These are phyloP conservation scores for Melanotaenia parkinsoni DNA, from an alignment of 2,797 vertebrate genomes.

Conservation along the genomic window DNA sequence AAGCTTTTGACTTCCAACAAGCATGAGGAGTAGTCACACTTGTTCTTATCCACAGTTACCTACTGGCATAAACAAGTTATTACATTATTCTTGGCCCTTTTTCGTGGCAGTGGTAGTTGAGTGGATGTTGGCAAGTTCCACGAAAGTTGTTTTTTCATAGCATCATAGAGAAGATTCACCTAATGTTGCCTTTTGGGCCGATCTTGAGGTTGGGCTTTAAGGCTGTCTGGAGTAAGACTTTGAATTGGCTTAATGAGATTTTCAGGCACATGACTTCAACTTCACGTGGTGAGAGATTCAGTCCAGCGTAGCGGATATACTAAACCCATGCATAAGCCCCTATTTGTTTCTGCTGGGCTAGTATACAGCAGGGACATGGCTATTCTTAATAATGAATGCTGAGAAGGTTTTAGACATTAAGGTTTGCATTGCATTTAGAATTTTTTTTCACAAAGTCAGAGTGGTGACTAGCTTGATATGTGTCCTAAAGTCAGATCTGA, in stretches of 20 bases:
- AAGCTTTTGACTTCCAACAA: slow-evolving; percentile 50
- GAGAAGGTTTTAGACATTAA: slow-evolving; percentile 17
- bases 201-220: slow-evolving; percentile 70
- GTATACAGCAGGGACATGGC: slow-evolving; percentile 6
- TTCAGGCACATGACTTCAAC: slow-evolving; percentile 64
- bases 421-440: background rate
- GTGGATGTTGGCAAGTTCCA: slow-evolving; percentile 18
- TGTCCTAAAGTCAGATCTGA: background rate
- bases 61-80: slow-evolving; percentile 52
- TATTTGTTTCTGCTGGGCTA: slow-evolving; percentile 9
- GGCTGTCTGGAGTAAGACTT: slow-evolving; percentile 69
- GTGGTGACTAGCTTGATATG: background rate
- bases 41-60: slow-evolving; percentile 42
- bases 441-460: background rate
- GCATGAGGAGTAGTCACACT: slow-evolving; percentile 33
- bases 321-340: background rate
- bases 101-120: slow-evolving; percentile 21
- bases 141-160: slow-evolving; percentile 45
- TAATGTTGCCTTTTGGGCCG: slow-evolving; percentile 57
- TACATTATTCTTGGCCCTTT: slow-evolving; percentile 33
- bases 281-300: slow-evolving; percentile 71
- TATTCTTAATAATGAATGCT: slow-evolving; percentile 31
- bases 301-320: slow-evolving; percentile 3
- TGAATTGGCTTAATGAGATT: slow-evolving; percentile 81
- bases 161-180: slow-evolving; percentile 64